Evolutionary conservation across 2,113 vertebrate species (phyloP).

Genomic region (Muntiacus reevesi): DNA sequence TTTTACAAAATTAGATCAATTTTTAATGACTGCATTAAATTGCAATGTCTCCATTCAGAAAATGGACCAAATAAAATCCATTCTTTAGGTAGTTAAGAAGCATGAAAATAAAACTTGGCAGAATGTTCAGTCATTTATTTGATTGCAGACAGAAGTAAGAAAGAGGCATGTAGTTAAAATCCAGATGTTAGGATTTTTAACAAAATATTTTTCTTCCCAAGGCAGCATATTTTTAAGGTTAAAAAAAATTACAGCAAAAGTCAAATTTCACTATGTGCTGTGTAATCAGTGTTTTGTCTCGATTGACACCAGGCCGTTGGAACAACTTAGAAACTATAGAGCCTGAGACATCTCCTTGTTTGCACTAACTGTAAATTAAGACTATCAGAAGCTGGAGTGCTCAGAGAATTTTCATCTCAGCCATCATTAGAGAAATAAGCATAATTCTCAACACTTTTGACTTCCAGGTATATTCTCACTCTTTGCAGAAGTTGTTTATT

Average conservation of each 20-base stretch:
- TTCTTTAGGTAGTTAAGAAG: slow-evolving; percentile 58
- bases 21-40: slow-evolving; percentile 56
- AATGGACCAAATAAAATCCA: slow-evolving; percentile 51
- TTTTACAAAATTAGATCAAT: slow-evolving; percentile 60
- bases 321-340: neutral
- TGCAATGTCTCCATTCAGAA: slow-evolving; percentile 49
- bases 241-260: neutral
- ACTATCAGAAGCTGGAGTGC: neutral
- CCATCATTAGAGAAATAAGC: neutral
- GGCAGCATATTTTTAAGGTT: slow-evolving; percentile 15
- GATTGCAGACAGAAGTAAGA: slow-evolving; percentile 43
- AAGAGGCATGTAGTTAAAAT: slow-evolving; percentile 50
- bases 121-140: slow-evolving; percentile 31
- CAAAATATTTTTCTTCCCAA: slow-evolving; percentile 22
- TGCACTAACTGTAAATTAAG: neutral
- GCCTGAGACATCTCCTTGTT: neutral
- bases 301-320: neutral
- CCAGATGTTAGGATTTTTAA: slow-evolving; percentile 20
- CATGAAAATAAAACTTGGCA: slow-evolving; percentile 55
- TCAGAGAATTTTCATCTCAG: neutral
- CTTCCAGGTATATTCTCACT: neutral
- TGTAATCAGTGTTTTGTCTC: neutral
- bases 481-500: neutral
- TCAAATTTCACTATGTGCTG: neutral
- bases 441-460: neutral